A percentile compares a stretch with the other conserved stretches of the same genome.
Evolutionary conservation across 2,113 vertebrate genomes (phyloP).

Genomic region (mouse (Mus musculus)): GRCm39 chr5:121494001-121494500

Average conservation of each 20-base stretch:
- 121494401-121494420: neutral
- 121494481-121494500: neutral
- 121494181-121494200: fast-evolving
- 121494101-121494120: fast-evolving
- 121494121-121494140: too few relatives aligned
- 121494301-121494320: slow-evolving; percentile 96
- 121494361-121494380: slow-evolving; percentile 98
- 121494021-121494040: neutral
- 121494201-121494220: neutral
- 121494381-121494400: slow-evolving; percentile 93
- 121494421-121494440: neutral
- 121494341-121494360: slow-evolving; percentile 97
- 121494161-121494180: fast-evolving
- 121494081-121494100: neutral
- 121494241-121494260: neutral
- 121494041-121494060: neutral
- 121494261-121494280: slow-evolving; percentile 97
- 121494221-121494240: neutral
- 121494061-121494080: neutral
- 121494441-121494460: neutral
- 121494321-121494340: slow-evolving; percentile 98
- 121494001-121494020: neutral
- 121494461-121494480: neutral
- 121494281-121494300: slow-evolving; percentile 96
- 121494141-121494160: fast-evolving